phyloP scores from a whole-genome alignment of 2,888 invertebrate species.

The Eristalis intricaria region DNA sequence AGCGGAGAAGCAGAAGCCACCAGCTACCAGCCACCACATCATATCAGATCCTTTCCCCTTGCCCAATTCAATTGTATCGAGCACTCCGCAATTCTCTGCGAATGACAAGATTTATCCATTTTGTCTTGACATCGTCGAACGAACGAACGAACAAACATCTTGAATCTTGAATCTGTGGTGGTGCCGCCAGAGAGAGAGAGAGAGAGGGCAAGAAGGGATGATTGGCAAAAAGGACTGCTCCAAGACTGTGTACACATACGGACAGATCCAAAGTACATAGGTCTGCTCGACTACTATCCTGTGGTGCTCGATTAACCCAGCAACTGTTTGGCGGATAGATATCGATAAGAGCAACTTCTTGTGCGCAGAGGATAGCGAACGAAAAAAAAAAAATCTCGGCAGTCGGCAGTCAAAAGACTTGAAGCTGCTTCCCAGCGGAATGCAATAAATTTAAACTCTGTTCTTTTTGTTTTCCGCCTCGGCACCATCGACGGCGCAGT shows the following conservation, averaged over 20 bases:
- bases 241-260: too few species aligned
- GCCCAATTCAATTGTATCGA: constrained; percentile 62
- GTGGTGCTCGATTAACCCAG: constrained; percentile 24
- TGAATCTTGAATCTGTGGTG: constrained; percentile 48
- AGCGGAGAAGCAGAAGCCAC: neutral
- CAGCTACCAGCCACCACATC: neutral
- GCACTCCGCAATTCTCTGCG: constrained; percentile 66
- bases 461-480: constrained; percentile 34
- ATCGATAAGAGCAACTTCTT: neutral
- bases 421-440: constrained; percentile 7
- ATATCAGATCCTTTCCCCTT: neutral
- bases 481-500: too few species aligned
- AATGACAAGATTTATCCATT: constrained; percentile 72
- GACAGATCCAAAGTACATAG: too few species aligned
- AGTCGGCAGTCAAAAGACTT: constrained; percentile 45
- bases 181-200: neutral
- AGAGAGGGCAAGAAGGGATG: constrained; percentile 15
- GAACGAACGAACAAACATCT: constrained; percentile 59
- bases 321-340: neutral
- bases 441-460: constrained; percentile 68
- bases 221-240: constrained; percentile 27
- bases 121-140: constrained; percentile 66
- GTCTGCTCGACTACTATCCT: neutral
- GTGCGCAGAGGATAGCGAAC: neutral
- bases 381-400: constrained; percentile 21